These are phyloP conservation scores for Galbula dea DNA, from an alignment of 2,113 vertebrate species.

Conservation along the genomic window DNA sequence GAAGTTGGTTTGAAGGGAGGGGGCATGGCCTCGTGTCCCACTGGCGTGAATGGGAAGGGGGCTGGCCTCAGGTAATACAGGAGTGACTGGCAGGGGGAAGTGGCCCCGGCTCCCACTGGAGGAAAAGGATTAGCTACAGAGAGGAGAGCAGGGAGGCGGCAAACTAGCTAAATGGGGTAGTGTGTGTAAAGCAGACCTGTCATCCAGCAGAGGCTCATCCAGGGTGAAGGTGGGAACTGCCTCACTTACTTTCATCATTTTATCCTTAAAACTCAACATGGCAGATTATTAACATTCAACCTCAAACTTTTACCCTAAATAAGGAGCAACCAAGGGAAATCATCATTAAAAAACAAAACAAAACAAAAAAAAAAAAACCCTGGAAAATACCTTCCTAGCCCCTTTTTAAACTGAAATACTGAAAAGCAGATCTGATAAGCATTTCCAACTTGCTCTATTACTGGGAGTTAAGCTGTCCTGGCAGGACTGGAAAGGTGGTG, in stretches of 20 bases:
- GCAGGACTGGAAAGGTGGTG: not conserved
- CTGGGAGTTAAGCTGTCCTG: not conserved
- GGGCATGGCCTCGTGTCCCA: no score
- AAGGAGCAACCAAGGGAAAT: not conserved
- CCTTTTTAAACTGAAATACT: not conserved
- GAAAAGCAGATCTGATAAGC: not conserved
- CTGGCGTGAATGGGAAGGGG: no score
- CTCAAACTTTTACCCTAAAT: not conserved
- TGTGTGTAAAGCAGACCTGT: not conserved
- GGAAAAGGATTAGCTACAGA: not conserved
- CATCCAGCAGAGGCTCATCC: not conserved
- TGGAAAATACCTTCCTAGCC: not conserved
- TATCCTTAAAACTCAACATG: not conserved
- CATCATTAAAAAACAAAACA: not conserved
- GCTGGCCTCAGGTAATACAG: no score
- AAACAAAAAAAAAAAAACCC: not conserved
- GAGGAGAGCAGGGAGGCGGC: not conserved
- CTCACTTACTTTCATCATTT: not conserved
- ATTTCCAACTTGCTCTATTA: not conserved
- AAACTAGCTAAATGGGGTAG: not conserved
- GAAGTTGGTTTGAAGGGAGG: no score
- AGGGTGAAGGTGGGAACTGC: fast-evolving
- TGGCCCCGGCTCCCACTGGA: no score
- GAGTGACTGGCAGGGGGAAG: no score
- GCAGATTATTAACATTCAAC: not conserved